Percentiles rank a stretch among this genome's conserved stretches.
These are phyloP conservation scores for Piezodorus guildinii DNA, from an alignment of 1,140 invertebrate species.

Conservation along the genomic window DNA sequence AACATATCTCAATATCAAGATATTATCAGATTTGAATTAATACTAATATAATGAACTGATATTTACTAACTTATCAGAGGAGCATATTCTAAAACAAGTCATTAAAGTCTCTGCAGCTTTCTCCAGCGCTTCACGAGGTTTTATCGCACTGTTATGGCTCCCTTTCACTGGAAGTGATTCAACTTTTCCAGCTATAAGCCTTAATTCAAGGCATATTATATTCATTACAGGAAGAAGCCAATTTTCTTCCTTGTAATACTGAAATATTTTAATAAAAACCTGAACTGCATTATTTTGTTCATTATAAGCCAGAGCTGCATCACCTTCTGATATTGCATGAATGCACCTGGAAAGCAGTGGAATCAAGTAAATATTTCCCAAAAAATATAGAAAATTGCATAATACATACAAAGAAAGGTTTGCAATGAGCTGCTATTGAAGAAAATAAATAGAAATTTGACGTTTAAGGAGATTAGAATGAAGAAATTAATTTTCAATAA, in stretches of 20 bases:
- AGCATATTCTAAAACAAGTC: conserved; percentile 89
- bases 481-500: no score
- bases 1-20: no score
- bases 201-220: conserved; percentile 73
- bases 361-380: no score
- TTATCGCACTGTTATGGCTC: conserved; percentile 27
- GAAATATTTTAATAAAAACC: conserved; percentile 69
- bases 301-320: conserved; percentile 64
- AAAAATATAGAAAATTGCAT: no score
- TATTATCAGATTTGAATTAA: not conserved
- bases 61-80: conserved; percentile 68
- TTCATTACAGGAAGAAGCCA: conserved; percentile 90
- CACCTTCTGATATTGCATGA: conserved; percentile 47
- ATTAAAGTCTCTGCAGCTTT: conserved; percentile 91
- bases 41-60: not conserved
- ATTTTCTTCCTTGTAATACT: conserved; percentile 87
- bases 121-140: conserved; percentile 69
- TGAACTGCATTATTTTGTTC: conserved; percentile 68
- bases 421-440: no score
- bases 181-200: conserved; percentile 68
- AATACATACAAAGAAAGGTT: no score
- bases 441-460: no score
- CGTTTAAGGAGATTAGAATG: no score
- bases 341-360: conserved; percentile 48
- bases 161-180: conserved; percentile 44